Percentiles rank a stretch among this genome's conserved stretches.
phyloP scores from a whole-genome alignment of 1,140 invertebrate species.

The Polyergus mexicanus region DNA sequence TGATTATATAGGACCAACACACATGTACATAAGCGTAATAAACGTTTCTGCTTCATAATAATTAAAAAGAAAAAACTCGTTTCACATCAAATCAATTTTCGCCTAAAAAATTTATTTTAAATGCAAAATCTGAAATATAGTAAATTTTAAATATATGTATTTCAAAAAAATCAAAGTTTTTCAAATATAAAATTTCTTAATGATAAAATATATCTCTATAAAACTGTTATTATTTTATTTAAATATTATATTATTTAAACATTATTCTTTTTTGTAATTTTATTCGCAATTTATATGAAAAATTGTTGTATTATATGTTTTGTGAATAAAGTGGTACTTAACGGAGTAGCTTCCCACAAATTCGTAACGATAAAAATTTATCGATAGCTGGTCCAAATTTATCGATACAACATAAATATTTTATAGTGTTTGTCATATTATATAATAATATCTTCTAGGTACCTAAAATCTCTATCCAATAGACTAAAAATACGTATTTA shows the following conservation, averaged over 20 bases:
- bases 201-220: not conserved
- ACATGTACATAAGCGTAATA: not conserved
- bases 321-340: not conserved
- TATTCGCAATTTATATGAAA: not conserved
- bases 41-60: not conserved
- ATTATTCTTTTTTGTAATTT: not conserved
- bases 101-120: not conserved
- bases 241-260: not conserved
- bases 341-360: not conserved
- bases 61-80: not conserved
- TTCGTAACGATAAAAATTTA: not conserved
- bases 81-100: not conserved
- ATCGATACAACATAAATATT: constrained; percentile 8
- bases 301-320: not conserved
- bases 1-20: constrained; percentile 44
- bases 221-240: not conserved
- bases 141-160: not conserved
- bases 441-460: not conserved
- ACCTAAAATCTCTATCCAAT: not conserved
- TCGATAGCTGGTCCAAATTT: not conserved
- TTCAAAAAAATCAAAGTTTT: constrained; percentile 16
- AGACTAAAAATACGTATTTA: constrained; percentile 26
- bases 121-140: not conserved
- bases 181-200: not conserved
- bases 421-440: not conserved